Percentiles rank a stretch among this genome's conserved stretches.
Evolutionary conservation across 2,113 vertebrate species (phyloP).

Genomic region (Oxyura jamaicensis): DNA sequence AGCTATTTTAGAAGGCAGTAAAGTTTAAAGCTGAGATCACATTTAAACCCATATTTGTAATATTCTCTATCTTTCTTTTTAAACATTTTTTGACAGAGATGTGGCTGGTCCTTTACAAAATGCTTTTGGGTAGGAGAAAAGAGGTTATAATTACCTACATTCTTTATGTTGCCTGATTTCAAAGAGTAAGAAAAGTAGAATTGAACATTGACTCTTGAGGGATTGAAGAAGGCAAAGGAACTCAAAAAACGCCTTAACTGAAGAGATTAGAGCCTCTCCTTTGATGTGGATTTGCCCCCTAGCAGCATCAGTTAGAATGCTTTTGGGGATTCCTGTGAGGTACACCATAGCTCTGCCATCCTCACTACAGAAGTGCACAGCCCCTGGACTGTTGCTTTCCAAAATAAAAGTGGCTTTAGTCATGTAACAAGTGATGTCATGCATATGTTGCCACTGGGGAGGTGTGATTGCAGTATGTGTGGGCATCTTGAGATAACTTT

Average conservation of each 20-base stretch:
- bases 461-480: background rate
- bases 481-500: background rate
- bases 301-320: background rate
- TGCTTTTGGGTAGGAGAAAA: background rate
- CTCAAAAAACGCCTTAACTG: background rate
- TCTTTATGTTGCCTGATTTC: background rate
- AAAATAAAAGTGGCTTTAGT: background rate
- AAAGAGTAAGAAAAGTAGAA: background rate
- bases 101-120: background rate
- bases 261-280: background rate
- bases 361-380: background rate
- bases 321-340: background rate
- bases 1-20: background rate
- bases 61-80: background rate
- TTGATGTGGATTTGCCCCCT: background rate
- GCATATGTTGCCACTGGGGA: background rate
- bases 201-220: background rate
- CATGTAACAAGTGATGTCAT: background rate
- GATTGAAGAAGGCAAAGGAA: background rate
- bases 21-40: background rate
- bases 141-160: background rate
- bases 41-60: background rate
- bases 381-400: background rate
- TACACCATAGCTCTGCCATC: rapidly evolving
- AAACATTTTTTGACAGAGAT: background rate